Evolutionary conservation across 2,888 invertebrate species (phyloP).

Genomic region (Nebria brevicollis): DNA sequence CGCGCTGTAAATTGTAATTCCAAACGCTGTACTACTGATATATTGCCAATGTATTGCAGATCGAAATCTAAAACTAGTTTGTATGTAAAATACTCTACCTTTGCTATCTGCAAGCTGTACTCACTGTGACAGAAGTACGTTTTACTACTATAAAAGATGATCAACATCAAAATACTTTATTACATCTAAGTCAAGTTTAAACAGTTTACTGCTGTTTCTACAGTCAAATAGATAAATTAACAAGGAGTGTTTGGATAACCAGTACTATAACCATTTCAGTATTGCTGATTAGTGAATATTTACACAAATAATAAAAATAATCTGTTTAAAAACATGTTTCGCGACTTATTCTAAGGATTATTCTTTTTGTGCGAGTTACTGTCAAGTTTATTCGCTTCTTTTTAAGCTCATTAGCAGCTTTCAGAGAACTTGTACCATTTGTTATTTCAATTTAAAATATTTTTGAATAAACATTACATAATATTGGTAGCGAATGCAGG

Average conservation of each 20-base stretch:
- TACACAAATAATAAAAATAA: neutral
- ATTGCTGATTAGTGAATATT: neutral
- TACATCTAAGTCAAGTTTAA: constrained; percentile 20
- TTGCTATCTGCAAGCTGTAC: neutral
- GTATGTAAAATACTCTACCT: constrained; percentile 37
- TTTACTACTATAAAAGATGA: constrained; percentile 35
- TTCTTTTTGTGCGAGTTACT: neutral
- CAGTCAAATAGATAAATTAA: constrained; percentile 17
- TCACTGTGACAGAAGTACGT: constrained; percentile 18
- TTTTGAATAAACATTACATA: neutral
- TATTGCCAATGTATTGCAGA: constrained; percentile 45
- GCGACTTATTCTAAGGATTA: neutral
- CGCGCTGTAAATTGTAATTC: constrained; percentile 35
- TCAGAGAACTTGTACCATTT: neutral
- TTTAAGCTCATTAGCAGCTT: neutral
- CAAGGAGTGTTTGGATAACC: constrained; percentile 24
- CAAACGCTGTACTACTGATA: constrained; percentile 33
- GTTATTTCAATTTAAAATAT: neutral
- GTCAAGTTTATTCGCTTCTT: neutral
- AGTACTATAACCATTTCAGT: neutral
- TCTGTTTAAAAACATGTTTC: neutral
- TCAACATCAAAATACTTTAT: constrained; percentile 39
- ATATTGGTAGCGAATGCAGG: too few species aligned
- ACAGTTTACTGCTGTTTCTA: neutral
- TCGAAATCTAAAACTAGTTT: constrained; percentile 47